These are phyloP conservation scores for Momotus momota DNA, from an alignment of 2,797 vertebrate species.

Conservation along the genomic window DNA sequence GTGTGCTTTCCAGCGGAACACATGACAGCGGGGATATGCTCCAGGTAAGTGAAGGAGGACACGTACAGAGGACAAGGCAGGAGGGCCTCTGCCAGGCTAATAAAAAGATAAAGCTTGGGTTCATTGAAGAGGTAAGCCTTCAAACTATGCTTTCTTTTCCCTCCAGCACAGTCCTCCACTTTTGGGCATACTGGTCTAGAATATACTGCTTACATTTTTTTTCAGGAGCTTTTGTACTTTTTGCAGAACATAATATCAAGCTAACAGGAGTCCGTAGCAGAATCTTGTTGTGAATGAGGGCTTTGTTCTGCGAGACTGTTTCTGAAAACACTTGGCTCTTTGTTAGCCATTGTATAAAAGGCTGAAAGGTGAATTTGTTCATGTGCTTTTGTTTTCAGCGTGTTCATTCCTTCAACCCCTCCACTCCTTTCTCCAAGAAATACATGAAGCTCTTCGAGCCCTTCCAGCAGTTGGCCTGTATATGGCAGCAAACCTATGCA, in stretches of 20 bases:
- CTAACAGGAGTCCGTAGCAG: background rate
- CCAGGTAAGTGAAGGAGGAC: background rate
- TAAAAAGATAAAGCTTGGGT: background rate
- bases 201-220: background rate
- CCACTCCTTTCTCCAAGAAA: background rate
- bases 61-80: background rate
- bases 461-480: background rate
- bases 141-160: background rate
- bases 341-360: background rate
- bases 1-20: background rate
- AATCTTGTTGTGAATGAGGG: background rate
- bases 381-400: background rate
- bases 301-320: background rate
- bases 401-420: background rate
- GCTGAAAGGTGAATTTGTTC: background rate
- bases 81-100: background rate
- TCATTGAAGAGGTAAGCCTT: background rate
- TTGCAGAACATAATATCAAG: constrained; percentile 7
- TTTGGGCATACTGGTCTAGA: background rate
- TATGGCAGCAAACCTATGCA: background rate
- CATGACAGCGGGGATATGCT: background rate
- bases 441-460: background rate
- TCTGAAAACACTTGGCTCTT: background rate
- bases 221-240: background rate
- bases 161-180: background rate